phyloP scores from a whole-genome alignment of 2,113 vertebrate genomes.

The Gymnarchus niloticus region DNA sequence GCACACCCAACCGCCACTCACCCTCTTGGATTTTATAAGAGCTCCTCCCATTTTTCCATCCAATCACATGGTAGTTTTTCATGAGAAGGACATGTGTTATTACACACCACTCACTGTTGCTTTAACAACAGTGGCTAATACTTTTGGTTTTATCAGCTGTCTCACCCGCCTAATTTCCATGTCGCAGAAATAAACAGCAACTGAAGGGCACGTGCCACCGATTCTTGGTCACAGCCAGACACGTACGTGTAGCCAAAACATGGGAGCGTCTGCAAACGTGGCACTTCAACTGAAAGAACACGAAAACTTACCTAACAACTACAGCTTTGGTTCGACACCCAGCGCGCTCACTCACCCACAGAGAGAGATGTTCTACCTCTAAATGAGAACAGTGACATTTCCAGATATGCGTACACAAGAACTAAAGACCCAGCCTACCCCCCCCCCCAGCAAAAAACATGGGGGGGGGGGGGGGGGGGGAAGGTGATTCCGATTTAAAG shows the following conservation, averaged over 20 bases:
- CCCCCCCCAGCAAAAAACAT: too few species aligned
- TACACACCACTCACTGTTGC: background rate
- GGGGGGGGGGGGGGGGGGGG: background rate
- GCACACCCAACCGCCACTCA: background rate
- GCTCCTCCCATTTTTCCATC: background rate
- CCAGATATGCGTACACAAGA: background rate
- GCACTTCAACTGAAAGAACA: slow-evolving; percentile 37
- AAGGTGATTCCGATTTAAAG: slow-evolving; percentile 40
- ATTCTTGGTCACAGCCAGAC: background rate
- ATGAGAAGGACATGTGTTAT: background rate
- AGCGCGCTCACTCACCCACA: slow-evolving; percentile 37
- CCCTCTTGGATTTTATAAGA: background rate
- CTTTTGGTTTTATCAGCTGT: background rate
- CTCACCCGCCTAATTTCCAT: background rate
- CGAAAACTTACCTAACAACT: slow-evolving; percentile 42
- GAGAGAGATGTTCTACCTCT: background rate
- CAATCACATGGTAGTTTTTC: background rate
- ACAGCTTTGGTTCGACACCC: slow-evolving; percentile 59
- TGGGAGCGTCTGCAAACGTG: background rate
- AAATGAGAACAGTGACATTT: background rate
- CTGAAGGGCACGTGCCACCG: background rate
- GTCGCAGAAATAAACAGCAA: background rate
- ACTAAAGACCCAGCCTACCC: background rate
- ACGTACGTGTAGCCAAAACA: background rate
- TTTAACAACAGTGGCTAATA: background rate